These are phyloP conservation scores for Fulmarus glacialis DNA, from an alignment of 2,113 vertebrate species.

Conservation along the genomic window DNA sequence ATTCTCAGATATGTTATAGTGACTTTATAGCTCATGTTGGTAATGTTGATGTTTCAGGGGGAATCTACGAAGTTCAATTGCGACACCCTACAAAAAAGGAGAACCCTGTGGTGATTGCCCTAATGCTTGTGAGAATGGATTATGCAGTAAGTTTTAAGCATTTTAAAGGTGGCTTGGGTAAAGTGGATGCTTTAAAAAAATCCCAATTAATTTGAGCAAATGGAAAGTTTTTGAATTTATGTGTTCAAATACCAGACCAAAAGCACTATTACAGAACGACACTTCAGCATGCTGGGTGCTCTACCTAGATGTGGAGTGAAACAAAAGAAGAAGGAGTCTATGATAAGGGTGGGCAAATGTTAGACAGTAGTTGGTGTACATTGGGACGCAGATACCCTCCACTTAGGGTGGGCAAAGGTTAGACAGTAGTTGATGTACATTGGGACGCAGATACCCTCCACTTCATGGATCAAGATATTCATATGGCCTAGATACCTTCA, in stretches of 20 bases:
- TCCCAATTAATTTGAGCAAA: neutral
- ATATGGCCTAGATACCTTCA: neutral
- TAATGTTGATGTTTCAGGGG: constrained; percentile 69
- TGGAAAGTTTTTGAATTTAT: neutral
- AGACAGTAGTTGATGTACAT: neutral
- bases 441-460: neutral
- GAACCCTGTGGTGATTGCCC: constrained; percentile 67
- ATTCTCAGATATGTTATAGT: neutral
- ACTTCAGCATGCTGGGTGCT: neutral
- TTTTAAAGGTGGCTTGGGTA: neutral
- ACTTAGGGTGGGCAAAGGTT: neutral
- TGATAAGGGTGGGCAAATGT: neutral
- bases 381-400: neutral
- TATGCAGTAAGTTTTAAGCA: constrained; percentile 76
- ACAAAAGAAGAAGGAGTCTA: neutral
- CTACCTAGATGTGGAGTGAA: neutral
- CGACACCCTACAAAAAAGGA: constrained; percentile 67
- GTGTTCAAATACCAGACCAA: neutral
- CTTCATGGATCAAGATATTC: neutral
- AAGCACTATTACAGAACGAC: neutral
- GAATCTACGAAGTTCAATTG: neutral
- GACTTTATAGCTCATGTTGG: neutral
- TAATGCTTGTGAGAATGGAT: constrained; percentile 44
- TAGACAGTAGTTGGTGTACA: neutral
- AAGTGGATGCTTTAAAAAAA: neutral